A percentile compares a stretch with the other conserved stretches of the same genome.
phyloP scores from a whole-genome alignment of 2,113 vertebrate species.

The Turnix velox region DNA sequence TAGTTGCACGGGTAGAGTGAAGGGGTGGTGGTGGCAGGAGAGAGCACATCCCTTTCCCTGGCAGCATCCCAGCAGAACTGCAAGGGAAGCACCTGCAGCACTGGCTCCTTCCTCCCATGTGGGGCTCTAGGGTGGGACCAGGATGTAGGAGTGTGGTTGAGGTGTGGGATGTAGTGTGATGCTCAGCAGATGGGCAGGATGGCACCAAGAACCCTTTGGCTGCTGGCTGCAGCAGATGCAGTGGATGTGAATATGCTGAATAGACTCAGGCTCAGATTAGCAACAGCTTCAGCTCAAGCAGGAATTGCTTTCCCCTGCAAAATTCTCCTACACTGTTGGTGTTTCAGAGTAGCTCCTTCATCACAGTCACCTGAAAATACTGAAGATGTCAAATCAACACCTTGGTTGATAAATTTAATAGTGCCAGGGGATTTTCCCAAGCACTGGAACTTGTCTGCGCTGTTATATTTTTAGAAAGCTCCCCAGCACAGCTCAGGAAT shows the following conservation, averaged over 20 bases:
- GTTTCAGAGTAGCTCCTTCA: not conserved
- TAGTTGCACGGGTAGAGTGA: not conserved
- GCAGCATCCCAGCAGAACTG: not conserved
- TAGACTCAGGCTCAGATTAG: not conserved
- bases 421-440: not conserved
- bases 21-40: not conserved
- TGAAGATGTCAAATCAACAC: not conserved
- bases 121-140: not conserved
- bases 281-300: not conserved
- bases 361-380: not conserved
- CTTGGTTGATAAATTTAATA: not conserved
- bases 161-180: accelerated
- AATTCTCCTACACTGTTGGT: accelerated
- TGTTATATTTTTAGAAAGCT: not conserved
- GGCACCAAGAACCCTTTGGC: accelerated
- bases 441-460: not conserved
- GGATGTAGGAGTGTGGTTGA: accelerated
- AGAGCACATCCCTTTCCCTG: accelerated
- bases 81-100: not conserved
- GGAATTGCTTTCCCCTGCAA: not conserved
- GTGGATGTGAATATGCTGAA: not conserved
- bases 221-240: not conserved
- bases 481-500: not conserved
- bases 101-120: accelerated
- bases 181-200: not conserved